These are phyloP conservation scores for Eubasilissa splendida DNA, from an alignment of 2,888 invertebrate genomes.

Conservation along the genomic window DNA sequence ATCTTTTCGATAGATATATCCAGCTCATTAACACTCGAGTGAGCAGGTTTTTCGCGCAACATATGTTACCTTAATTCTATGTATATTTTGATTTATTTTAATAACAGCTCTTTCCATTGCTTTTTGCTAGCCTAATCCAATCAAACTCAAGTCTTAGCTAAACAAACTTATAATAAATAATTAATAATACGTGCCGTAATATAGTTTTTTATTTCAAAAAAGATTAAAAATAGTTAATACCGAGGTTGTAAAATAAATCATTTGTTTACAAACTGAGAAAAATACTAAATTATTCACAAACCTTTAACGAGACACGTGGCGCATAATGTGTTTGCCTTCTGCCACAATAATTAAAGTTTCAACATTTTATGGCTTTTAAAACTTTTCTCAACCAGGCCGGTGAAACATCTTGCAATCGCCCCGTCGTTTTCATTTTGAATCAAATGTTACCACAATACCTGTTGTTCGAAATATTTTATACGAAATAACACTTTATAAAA, in stretches of 20 bases:
- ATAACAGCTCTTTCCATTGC: no score
- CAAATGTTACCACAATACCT: background rate
- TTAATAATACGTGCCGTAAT: no score
- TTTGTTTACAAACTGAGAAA: background rate
- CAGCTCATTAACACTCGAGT: no score
- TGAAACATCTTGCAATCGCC: constrained; percentile 11
- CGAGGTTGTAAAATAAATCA: background rate
- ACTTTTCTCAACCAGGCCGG: constrained; percentile 3
- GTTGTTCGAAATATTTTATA: background rate
- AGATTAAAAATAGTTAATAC: background rate
- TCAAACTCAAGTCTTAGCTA: no score
- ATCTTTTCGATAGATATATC: no score
- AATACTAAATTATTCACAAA: background rate
- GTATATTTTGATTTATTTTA: no score
- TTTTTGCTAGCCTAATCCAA: no score
- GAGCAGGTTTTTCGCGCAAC: no score
- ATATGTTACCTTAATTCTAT: no score
- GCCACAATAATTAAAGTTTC: constrained; percentile 15
- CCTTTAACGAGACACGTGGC: background rate
- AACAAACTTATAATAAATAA: no score
- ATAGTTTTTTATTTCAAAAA: no score
- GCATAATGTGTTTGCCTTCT: background rate
- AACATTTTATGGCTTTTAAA: constrained; percentile 9
- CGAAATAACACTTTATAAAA: no score
- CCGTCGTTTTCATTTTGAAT: background rate